Conservation (phyloP, 2,113 vertebrate genomes). For the Microtus pennsylvanicus region DNA sequence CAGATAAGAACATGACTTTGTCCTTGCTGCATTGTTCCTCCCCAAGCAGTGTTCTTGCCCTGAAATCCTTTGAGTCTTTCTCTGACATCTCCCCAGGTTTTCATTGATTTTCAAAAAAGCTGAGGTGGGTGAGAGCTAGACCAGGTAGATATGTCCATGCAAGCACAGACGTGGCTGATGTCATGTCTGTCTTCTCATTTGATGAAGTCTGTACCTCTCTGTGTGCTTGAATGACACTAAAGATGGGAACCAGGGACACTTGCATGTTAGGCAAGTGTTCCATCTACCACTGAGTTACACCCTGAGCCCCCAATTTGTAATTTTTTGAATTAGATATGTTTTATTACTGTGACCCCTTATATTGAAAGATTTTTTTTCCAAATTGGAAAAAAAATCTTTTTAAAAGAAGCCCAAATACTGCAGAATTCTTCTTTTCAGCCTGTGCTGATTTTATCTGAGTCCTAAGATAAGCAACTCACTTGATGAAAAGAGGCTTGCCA, state of each 20-base stretch:
- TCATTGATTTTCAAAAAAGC: neutral
- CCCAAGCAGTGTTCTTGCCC: neutral
- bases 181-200: neutral
- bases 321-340: neutral
- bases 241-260: neutral
- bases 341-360: neutral
- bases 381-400: constrained; percentile 1
- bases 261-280: too few relatives aligned
- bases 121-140: neutral
- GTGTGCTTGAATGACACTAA: too few relatives aligned
- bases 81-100: neutral
- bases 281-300: too few relatives aligned
- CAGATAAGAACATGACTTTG: neutral
- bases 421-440: neutral
- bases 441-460: neutral
- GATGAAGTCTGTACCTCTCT: neutral
- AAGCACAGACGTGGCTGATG: neutral
- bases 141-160: neutral
- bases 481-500: neutral
- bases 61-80: neutral
- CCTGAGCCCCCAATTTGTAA: neutral
- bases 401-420: neutral
- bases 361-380: neutral
- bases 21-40: accelerated
- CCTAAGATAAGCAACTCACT: neutral